phyloP scores from a whole-genome alignment of 2,888 invertebrate genomes.

The Athalia circularis region DNA sequence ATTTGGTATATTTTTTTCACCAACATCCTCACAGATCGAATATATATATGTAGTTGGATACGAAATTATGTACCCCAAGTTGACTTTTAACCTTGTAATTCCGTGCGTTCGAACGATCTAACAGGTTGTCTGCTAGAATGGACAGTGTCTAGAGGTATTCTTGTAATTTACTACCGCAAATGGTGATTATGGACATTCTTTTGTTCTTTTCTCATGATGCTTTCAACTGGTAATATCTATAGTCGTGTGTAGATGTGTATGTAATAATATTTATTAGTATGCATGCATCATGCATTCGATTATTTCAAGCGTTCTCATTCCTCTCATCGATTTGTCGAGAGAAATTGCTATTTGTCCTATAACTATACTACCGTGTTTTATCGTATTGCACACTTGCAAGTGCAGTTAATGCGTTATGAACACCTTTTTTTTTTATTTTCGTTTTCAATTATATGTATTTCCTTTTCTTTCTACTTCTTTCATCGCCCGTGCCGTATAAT shows the following conservation, averaged over 20 bases:
- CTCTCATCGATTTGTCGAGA: no score
- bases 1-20: background rate
- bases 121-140: background rate
- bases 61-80: constrained; percentile 16
- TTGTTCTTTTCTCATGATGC: background rate
- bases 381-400: no score
- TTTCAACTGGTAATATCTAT: background rate
- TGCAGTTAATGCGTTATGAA: background rate
- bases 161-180: constrained; percentile 14
- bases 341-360: no score
- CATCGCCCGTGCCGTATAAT: background rate
- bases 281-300: no score
- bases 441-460: background rate
- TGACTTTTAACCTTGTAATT: constrained; percentile 37
- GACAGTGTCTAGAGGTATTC: constrained; percentile 17
- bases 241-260: no score
- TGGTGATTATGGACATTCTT: background rate
- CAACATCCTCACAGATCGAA: background rate
- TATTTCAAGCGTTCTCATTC: no score
- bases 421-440: background rate
- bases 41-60: background rate
- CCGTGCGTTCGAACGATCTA: constrained; percentile 2
- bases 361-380: no score
- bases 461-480: background rate
- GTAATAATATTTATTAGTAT: no score